These are phyloP conservation scores for Macrocentrus cingulum DNA, from an alignment of 1,140 invertebrate species.

Conservation along the genomic window DNA sequence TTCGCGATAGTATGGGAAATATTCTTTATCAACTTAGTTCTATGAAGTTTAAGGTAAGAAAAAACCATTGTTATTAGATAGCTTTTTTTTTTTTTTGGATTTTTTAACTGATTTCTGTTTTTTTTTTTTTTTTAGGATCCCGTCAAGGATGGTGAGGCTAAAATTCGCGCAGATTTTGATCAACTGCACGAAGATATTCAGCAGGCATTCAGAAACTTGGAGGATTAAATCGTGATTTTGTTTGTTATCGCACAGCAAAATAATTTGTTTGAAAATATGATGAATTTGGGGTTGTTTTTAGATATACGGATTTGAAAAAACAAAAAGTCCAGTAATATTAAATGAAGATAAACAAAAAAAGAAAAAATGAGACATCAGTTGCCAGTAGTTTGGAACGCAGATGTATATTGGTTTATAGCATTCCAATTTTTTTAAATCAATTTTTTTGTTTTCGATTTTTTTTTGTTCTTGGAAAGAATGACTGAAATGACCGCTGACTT, in stretches of 20 bases:
- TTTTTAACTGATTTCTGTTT: conserved; percentile 27
- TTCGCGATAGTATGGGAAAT: conserved; percentile 94
- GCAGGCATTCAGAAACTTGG: conserved; percentile 96
- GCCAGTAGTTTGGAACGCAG: neutral
- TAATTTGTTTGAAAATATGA: conserved; percentile 24
- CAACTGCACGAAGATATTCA: conserved; percentile 94
- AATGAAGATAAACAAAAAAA: no score
- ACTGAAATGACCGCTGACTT: no score
- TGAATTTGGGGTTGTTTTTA: conserved; percentile 50
- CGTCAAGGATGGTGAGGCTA: conserved; percentile 94
- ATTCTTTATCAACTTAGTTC: conserved; percentile 96
- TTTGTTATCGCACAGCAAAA: conserved; percentile 12
- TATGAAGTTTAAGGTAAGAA: conserved; percentile 97
- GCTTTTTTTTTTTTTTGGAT: neutral
- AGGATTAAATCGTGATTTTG: conserved; percentile 75
- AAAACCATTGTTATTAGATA: conserved; percentile 7
- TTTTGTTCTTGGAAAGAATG: no score
- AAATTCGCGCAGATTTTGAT: conserved; percentile 96
- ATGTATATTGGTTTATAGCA: no score
- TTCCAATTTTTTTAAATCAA: no score
- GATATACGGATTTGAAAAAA: conserved; percentile 23
- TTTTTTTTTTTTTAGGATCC: conserved; percentile 76
- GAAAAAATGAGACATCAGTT: neutral
- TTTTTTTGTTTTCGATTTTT: no score
- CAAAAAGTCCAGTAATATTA: conserved; percentile 28